Percentiles rank a stretch among this genome's conserved stretches.
These are phyloP conservation scores for Lepus oiostolus DNA, from an alignment of 2,797 vertebrate genomes.

Conservation along the genomic window DNA sequence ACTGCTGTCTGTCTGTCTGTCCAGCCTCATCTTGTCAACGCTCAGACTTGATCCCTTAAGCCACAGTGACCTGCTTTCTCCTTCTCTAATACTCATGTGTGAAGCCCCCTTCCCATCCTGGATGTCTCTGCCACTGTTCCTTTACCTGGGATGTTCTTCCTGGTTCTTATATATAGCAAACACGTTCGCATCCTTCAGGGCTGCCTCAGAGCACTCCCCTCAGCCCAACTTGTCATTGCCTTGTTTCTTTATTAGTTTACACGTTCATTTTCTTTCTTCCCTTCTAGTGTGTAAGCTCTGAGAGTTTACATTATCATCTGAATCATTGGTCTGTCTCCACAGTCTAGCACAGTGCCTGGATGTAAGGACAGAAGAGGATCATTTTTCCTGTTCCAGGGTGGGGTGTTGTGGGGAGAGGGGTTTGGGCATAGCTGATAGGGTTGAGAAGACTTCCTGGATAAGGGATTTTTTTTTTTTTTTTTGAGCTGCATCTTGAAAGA, in stretches of 20 bases:
- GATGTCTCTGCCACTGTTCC: not conserved
- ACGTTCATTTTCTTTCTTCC: slow-evolving; percentile 9
- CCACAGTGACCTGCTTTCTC: not conserved
- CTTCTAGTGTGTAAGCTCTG: not conserved
- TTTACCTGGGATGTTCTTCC: not conserved
- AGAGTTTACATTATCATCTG: not conserved
- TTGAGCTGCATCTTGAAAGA: not conserved
- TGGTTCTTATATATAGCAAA: not conserved
- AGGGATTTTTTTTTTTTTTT: not conserved
- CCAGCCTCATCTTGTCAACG: not conserved
- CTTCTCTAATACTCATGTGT: not conserved
- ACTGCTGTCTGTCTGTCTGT: not conserved
- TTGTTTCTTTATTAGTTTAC: slow-evolving; percentile 23
- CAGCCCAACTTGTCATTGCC: not conserved
- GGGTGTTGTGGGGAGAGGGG: not conserved
- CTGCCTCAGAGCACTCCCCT: not conserved
- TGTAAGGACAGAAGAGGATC: not conserved
- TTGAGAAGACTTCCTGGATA: not conserved
- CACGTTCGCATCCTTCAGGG: not conserved
- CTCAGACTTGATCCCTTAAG: not conserved
- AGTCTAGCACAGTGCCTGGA: not conserved
- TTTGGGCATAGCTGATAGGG: not conserved
- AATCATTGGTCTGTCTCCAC: not conserved
- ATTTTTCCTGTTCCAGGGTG: not conserved
- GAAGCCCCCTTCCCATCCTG: not conserved